phyloP scores from a whole-genome alignment of 2,113 vertebrate species.

The Tonatia bakeri region DNA sequence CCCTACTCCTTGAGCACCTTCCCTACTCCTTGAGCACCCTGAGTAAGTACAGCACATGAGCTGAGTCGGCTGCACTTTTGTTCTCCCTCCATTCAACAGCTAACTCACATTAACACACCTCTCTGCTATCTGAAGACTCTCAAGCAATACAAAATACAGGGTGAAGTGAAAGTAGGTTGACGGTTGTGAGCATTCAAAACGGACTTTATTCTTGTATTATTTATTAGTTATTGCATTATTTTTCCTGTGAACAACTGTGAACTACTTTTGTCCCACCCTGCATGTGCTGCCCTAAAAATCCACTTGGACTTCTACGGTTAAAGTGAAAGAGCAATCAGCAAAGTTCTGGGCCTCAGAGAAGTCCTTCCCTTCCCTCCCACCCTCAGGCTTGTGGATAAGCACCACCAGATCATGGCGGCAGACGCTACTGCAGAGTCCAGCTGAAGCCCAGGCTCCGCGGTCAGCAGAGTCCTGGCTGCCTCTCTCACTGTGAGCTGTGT shows the following conservation, averaged over 20 bases:
- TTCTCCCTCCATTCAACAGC: not conserved
- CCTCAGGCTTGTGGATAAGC: not conserved
- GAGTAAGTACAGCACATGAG: not conserved
- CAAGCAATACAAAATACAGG: not conserved
- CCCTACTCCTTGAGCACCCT: not conserved
- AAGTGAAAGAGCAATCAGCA: not conserved
- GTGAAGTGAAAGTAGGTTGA: too few species aligned
- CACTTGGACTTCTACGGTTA: not conserved
- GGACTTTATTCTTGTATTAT: not conserved
- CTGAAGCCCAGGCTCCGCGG: not conserved
- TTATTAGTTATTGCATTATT: not conserved
- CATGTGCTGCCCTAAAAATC: not conserved
- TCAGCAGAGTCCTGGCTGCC: not conserved
- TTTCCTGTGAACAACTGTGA: not conserved
- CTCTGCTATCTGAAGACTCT: not conserved
- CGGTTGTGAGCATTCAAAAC: not conserved
- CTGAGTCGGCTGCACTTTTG: not conserved
- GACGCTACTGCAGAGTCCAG: not conserved
- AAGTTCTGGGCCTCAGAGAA: not conserved
- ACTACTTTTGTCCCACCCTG: not conserved
- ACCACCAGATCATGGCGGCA: not conserved
- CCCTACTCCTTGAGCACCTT: too few species aligned
- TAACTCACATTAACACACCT: not conserved
- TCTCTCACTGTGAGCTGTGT: rapidly evolving
- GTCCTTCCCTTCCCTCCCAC: not conserved